A percentile compares a stretch with the other conserved stretches of the same genome.
Evolutionary conservation across 2,113 vertebrate genomes (phyloP).

Genomic region (Ahaetulla prasina): DNA sequence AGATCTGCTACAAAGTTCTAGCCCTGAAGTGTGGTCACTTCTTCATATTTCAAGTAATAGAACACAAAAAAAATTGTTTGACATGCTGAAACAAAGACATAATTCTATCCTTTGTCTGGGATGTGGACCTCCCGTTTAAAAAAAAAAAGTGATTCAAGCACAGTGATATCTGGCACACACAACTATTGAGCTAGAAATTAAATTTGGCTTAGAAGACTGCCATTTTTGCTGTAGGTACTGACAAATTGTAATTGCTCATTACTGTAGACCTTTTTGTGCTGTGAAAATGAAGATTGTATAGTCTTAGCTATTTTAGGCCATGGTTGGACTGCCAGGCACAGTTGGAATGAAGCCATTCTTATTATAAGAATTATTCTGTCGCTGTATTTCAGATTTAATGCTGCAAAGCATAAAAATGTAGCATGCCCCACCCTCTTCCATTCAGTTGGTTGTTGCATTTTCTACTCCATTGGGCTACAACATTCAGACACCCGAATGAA

Average conservation of each 20-base stretch:
- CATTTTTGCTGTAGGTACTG: not conserved
- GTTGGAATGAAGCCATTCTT: not conserved
- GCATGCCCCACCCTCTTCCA: not conserved
- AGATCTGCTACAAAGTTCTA: not conserved
- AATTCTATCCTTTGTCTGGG: not conserved
- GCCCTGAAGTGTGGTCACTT: not conserved
- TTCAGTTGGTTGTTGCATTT: not conserved
- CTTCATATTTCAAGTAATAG: not conserved
- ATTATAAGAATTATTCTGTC: not conserved
- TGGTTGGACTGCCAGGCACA: not conserved
- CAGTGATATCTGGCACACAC: not conserved
- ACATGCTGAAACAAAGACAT: not conserved
- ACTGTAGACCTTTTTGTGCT: not conserved
- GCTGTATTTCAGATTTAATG: not conserved
- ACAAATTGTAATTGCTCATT: not conserved
- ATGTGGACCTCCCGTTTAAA: not conserved
- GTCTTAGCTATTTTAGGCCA: not conserved
- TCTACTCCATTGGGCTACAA: constrained; percentile 25
- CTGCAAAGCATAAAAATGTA: not conserved
- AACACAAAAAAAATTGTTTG: not conserved
- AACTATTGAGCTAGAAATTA: not conserved
- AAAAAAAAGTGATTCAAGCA: not conserved
- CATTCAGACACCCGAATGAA: constrained; percentile 46
- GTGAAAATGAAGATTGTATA: not conserved
- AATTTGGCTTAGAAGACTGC: not conserved